Percentiles rank a stretch among this genome's conserved stretches.
phyloP scores from a whole-genome alignment of 2,888 invertebrate species.

The Artemia sinica region DNA sequence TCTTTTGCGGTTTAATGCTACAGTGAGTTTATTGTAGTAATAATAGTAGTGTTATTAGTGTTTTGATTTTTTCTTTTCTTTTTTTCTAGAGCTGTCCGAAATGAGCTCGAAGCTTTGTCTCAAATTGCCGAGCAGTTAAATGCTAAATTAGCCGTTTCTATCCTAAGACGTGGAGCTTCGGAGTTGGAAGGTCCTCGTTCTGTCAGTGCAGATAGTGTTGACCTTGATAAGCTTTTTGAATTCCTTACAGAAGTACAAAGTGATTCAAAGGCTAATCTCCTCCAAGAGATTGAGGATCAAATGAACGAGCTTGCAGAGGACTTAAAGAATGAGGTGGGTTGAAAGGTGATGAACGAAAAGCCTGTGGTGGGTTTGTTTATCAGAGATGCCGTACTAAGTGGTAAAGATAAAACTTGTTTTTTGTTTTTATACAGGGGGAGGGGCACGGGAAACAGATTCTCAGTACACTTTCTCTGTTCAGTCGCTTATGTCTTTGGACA shows the following conservation, averaged over 20 bases:
- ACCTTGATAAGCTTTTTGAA: conserved; percentile 73
- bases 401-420: no score
- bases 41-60: not conserved
- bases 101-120: conserved; percentile 43
- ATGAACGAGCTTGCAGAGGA: conserved; percentile 68
- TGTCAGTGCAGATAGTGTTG: conserved; percentile 37
- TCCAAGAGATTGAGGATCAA: conserved; percentile 65
- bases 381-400: no score
- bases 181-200: conserved; percentile 28
- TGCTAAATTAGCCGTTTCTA: conserved; percentile 37
- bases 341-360: not conserved
- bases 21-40: not conserved
- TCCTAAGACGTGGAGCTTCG: conserved; percentile 23
- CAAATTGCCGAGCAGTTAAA: conserved; percentile 55
- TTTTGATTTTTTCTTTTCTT: not conserved
- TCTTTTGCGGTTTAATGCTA: not conserved
- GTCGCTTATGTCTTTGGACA: no score
- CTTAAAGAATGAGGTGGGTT: conserved; percentile 51
- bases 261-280: conserved; percentile 34
- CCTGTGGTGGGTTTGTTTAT: no score
- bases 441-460: no score
- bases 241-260: conserved; percentile 63
- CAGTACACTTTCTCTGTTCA: no score
- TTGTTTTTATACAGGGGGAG: no score
- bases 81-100: conserved; percentile 15